Evolutionary conservation across 2,888 invertebrate species (phyloP).

Genomic region (Homarus gammarus): DNA sequence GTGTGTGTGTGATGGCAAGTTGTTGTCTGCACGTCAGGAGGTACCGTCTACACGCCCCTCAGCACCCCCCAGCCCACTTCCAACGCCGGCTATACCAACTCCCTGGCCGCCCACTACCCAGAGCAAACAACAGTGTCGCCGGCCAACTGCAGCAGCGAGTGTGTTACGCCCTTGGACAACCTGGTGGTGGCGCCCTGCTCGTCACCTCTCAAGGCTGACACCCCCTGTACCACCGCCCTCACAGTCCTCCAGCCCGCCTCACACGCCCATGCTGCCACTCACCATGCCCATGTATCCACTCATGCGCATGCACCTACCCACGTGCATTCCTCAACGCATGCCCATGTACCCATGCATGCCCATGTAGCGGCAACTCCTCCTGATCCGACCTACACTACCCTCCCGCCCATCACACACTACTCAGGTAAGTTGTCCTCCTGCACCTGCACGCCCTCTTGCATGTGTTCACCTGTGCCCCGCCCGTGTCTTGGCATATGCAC

Average conservation of each 20-base stretch:
- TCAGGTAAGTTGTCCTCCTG: constrained; percentile 56
- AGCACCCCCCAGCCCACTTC: constrained; percentile 59
- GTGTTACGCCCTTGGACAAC: constrained; percentile 58
- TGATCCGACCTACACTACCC: constrained; percentile 63
- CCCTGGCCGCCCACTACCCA: constrained; percentile 59
- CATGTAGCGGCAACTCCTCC: constrained; percentile 60
- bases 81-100: constrained; percentile 57
- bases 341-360: constrained; percentile 68
- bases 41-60: constrained; percentile 58
- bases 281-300: constrained; percentile 55
- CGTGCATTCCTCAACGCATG: constrained; percentile 61
- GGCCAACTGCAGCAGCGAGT: constrained; percentile 38
- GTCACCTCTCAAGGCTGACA: constrained; percentile 70
- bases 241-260: constrained; percentile 68
- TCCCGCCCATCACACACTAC: constrained; percentile 72
- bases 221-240: constrained; percentile 67
- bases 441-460: constrained; percentile 37
- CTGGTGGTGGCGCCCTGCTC: constrained; percentile 69
- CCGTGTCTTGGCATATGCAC: constrained; percentile 26
- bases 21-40: constrained; percentile 67
- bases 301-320: constrained; percentile 49
- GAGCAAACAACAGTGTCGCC: constrained; percentile 58
- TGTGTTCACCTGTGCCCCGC: constrained; percentile 7
- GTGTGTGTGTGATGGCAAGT: constrained; percentile 62
- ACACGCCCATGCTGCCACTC: constrained; percentile 67